Percentiles rank a stretch among this genome's conserved stretches.
phyloP scores from a whole-genome alignment of 2,888 invertebrate genomes.

The Amiota mariae region DNA sequence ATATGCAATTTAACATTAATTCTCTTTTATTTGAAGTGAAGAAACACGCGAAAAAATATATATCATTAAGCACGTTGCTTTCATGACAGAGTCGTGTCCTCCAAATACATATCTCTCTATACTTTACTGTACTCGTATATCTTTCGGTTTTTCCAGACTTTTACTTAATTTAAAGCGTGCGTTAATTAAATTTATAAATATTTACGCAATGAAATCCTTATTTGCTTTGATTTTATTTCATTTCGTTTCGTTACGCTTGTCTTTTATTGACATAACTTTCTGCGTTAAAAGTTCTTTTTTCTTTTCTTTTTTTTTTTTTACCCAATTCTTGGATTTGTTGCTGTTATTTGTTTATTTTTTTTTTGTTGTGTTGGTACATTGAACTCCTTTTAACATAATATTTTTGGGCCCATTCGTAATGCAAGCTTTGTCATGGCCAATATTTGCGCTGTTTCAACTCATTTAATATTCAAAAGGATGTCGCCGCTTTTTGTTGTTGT shows the following conservation, averaged over 20 bases:
- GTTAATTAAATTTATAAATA: conserved; percentile 18
- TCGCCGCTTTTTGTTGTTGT: background rate
- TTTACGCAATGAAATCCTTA: background rate
- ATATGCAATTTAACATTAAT: too few relatives aligned
- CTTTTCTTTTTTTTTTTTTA: background rate
- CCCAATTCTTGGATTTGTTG: conserved; percentile 8
- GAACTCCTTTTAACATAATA: background rate
- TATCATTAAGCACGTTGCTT: too few relatives aligned
- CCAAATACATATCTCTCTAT: too few relatives aligned
- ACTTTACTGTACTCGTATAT: too few relatives aligned
- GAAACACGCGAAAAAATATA: too few relatives aligned
- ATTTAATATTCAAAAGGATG: conserved; percentile 21
- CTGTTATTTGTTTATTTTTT: background rate
- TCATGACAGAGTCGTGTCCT: too few relatives aligned
- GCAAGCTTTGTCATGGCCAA: conserved; percentile 16
- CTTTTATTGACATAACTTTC: conserved; percentile 14
- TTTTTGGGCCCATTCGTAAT: conserved; percentile 6
- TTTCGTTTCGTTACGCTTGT: background rate
- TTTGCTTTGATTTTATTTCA: too few relatives aligned
- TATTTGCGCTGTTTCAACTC: conserved; percentile 11
- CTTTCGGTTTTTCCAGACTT: too few relatives aligned
- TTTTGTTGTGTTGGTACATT: background rate
- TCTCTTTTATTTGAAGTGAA: too few relatives aligned
- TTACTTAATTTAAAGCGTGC: background rate
- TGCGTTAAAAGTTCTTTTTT: background rate